These are phyloP conservation scores for Lytechinus variegatus DNA, from an alignment of 35 echinoderm and acorn worm species.

Conservation along the genomic window DNA sequence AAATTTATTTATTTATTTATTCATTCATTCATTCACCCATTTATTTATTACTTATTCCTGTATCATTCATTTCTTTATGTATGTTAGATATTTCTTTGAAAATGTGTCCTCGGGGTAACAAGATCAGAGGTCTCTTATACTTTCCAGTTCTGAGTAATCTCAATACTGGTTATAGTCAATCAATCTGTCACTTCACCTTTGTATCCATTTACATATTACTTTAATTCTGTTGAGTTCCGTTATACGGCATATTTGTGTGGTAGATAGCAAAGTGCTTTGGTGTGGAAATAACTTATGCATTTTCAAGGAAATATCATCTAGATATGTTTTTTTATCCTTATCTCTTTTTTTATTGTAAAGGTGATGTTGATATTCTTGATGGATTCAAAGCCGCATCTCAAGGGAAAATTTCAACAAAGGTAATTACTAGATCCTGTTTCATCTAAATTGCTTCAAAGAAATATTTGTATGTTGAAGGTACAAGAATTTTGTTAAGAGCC, in stretches of 20 bases:
- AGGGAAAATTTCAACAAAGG: slow-evolving; percentile 52
- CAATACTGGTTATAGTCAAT: too few species aligned
- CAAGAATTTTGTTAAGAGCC: background rate
- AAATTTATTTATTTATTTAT: too few species aligned
- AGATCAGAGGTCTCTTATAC: background rate
- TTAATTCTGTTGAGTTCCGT: too few species aligned
- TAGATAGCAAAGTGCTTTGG: too few species aligned
- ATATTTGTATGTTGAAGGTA: background rate
- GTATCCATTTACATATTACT: too few species aligned
- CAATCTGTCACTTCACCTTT: too few species aligned
- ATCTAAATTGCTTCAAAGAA: background rate
- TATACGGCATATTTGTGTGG: too few species aligned
- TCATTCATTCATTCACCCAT: too few species aligned
- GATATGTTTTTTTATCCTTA: too few species aligned
- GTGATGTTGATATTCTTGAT: slow-evolving; percentile 44
- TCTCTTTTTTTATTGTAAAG: slow-evolving; percentile 10
- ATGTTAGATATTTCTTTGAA: background rate
- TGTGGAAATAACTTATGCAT: too few species aligned
- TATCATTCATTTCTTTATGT: background rate
- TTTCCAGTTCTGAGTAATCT: background rate
- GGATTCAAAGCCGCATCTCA: slow-evolving; percentile 48
- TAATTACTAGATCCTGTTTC: background rate
- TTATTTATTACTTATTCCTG: too few species aligned
- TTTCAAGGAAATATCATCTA: too few species aligned
- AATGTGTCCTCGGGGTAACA: background rate